Percentiles rank a stretch among this genome's conserved stretches.
Conservation (phyloP, 2,888 invertebrate species). For the Orchesellides sinensis region DNA sequence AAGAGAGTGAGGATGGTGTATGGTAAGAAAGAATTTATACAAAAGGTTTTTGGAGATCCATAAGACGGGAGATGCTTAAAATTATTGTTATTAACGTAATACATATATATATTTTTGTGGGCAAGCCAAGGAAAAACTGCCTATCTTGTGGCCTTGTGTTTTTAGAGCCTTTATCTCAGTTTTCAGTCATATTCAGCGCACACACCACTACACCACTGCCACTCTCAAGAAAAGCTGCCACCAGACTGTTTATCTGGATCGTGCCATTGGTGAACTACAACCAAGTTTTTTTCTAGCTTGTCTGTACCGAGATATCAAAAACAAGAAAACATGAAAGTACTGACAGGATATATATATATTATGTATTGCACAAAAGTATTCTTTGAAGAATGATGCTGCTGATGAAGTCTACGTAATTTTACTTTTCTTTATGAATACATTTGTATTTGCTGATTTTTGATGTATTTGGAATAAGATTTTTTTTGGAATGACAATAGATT, state of each 20-base stretch:
- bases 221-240: constrained; percentile 40
- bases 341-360: too few species aligned
- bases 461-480: too few species aligned
- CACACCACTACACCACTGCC: background rate
- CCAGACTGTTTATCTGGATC: constrained; percentile 54
- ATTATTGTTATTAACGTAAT: constrained; percentile 38
- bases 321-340: background rate
- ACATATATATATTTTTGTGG: constrained; percentile 14
- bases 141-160: constrained; percentile 37
- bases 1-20: too few species aligned
- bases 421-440: too few species aligned
- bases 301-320: background rate
- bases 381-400: too few species aligned
- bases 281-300: background rate
- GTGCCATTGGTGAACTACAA: constrained; percentile 31
- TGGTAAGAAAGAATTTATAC: too few species aligned
- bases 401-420: too few species aligned
- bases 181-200: background rate
- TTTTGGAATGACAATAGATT: too few species aligned
- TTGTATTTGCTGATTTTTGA: too few species aligned
- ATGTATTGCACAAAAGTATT: too few species aligned
- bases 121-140: constrained; percentile 28
- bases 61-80: constrained; percentile 26
- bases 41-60: too few species aligned
- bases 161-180: background rate